Evolutionary conservation across 2,888 invertebrate species (phyloP).

Genomic region (Cephus pulcher): DNA sequence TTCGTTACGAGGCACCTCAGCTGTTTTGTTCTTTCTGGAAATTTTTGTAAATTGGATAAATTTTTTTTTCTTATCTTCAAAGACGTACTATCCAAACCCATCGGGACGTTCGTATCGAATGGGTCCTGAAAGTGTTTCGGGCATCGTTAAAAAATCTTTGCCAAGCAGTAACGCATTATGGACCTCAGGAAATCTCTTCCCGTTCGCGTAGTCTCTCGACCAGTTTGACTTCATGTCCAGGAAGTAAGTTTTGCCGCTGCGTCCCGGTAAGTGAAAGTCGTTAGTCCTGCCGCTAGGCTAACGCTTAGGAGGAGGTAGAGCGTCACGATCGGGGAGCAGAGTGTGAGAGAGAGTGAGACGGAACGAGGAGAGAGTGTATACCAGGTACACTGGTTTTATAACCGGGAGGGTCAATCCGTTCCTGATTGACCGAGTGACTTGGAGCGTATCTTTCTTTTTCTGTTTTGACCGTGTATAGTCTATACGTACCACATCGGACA

Average conservation of each 20-base stretch:
- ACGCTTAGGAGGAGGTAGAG: slow-evolving; percentile 8
- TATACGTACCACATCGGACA: neutral
- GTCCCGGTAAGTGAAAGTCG: slow-evolving; percentile 53
- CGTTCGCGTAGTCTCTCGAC: neutral
- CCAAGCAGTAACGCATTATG: neutral
- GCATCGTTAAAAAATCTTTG: neutral
- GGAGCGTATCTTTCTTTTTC: neutral
- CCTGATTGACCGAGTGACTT: slow-evolving; percentile 4
- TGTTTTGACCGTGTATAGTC: neutral
- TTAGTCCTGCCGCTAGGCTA: slow-evolving; percentile 32
- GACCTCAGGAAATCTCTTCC: neutral
- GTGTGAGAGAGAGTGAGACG: slow-evolving; percentile 16
- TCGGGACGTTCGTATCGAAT: neutral
- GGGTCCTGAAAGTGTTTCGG: neutral
- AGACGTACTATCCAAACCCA: neutral
- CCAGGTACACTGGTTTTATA: slow-evolving; percentile 17
- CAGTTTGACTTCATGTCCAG: slow-evolving; percentile 35
- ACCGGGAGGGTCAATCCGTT: slow-evolving; percentile 10
- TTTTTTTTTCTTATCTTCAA: neutral
- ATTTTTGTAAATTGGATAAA: neutral
- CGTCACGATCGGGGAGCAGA: slow-evolving; percentile 17
- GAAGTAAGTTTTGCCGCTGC: slow-evolving; percentile 44
- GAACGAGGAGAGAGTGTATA: slow-evolving; percentile 9
- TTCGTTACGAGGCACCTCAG: neutral
- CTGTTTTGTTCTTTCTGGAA: neutral